These are phyloP conservation scores for Pteropus rufus DNA, from an alignment of 2,797 vertebrate species.

Conservation along the genomic window DNA sequence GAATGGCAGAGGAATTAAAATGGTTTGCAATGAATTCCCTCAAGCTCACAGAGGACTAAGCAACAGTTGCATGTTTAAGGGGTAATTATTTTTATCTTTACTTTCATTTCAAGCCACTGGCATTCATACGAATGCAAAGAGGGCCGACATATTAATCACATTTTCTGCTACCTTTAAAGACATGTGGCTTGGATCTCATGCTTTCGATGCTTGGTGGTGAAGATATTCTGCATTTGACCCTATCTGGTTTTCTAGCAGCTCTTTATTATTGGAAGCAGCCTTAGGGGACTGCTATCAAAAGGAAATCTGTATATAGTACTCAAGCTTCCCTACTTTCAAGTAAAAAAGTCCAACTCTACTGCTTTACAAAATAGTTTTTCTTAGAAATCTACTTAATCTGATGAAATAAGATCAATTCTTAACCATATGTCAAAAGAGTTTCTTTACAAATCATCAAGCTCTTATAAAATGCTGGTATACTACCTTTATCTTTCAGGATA, in stretches of 20 bases:
- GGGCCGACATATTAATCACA: neutral
- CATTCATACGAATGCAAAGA: neutral
- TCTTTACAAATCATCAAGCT: neutral
- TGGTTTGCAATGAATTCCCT: neutral
- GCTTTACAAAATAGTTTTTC: neutral
- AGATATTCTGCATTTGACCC: neutral
- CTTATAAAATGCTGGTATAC: neutral
- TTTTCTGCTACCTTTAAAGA: neutral
- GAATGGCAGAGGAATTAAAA: neutral
- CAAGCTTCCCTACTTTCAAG: neutral
- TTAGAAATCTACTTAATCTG: neutral
- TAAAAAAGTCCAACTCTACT: neutral
- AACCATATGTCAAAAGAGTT: neutral
- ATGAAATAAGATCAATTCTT: conserved; percentile 1
- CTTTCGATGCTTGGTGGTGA: neutral
- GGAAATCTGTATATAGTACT: neutral
- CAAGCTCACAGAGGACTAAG: neutral
- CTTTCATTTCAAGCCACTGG: neutral
- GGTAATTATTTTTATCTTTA: neutral
- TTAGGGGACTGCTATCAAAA: neutral
- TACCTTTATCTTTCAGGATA: neutral
- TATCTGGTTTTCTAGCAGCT: neutral
- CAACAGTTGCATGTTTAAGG: neutral
- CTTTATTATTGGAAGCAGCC: neutral
- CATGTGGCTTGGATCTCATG: neutral